phyloP scores from a whole-genome alignment of 2,113 vertebrate genomes.

The Tylochromis polylepis region DNA sequence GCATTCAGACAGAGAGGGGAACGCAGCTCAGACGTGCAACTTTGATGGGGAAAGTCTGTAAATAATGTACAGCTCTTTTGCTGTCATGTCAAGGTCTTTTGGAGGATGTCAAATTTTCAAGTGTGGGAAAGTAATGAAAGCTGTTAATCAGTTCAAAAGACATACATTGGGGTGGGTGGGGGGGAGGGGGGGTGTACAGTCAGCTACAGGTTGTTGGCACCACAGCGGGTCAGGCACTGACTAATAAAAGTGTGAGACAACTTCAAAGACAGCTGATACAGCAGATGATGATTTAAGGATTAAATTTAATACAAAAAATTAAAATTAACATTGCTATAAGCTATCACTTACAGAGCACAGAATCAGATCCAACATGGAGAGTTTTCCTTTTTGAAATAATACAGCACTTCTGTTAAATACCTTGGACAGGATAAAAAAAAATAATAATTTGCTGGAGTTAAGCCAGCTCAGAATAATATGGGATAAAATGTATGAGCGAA shows the following conservation, averaged over 20 bases:
- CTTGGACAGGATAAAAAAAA: background rate
- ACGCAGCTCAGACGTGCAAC: background rate
- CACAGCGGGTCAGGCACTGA: background rate
- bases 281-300: background rate
- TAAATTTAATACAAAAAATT: background rate
- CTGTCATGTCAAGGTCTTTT: background rate
- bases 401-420: background rate
- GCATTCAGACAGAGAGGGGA: background rate
- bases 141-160: background rate
- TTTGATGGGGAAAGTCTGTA: slow-evolving; percentile 19
- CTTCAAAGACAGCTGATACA: background rate
- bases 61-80: background rate
- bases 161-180: too few species aligned
- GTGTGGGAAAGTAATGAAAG: background rate
- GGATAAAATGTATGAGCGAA: background rate
- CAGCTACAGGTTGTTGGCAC: background rate
- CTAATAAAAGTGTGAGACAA: background rate
- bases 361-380: background rate
- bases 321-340: background rate
- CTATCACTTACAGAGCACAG: background rate
- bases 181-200: rapidly evolving
- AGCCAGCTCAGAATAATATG: background rate
- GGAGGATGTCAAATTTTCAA: background rate
- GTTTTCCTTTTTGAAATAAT: background rate
- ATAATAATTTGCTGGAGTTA: background rate